Conservation (phyloP, 2,888 invertebrate genomes). For the Idaea aversata region DNA sequence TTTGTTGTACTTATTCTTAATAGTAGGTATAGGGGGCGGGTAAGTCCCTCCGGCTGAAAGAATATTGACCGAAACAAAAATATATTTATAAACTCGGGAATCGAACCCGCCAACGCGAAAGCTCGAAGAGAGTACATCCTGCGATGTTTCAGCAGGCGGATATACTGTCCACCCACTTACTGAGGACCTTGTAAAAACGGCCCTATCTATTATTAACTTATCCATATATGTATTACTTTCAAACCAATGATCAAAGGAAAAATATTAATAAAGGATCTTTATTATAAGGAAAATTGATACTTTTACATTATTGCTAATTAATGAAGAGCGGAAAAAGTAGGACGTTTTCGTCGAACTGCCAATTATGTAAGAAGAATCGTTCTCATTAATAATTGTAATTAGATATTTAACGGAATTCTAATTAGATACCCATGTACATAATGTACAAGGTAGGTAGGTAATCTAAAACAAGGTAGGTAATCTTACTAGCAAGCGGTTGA, state of each 20-base stretch:
- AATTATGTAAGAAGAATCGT: background rate
- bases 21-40: no score
- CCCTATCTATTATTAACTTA: background rate
- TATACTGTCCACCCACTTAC: no score
- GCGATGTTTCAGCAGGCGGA: no score
- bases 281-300: background rate
- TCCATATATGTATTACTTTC: background rate
- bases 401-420: background rate
- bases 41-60: no score
- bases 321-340: background rate
- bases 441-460: no score
- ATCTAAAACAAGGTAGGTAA: no score
- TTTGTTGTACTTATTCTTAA: no score
- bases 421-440: background rate
- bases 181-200: background rate
- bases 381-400: background rate
- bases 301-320: background rate
- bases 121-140: no score
- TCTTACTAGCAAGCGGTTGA: no score
- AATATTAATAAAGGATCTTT: background rate
- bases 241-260: background rate
- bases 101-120: no score
- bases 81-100: no score
- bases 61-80: no score
- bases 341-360: background rate